Conservation (phyloP, 2,888 invertebrate species). For the Acronicta leporina region DNA sequence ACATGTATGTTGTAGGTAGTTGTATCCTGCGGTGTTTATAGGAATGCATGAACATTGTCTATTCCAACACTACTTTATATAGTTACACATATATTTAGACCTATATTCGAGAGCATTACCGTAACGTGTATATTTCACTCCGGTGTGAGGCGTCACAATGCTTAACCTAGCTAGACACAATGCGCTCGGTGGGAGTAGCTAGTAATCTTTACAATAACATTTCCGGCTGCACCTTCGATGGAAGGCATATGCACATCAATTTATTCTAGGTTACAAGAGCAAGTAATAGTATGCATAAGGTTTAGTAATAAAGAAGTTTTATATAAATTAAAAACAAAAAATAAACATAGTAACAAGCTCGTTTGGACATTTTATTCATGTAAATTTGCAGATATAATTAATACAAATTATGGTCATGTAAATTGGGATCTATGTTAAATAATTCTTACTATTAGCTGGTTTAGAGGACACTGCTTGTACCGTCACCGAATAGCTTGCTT, state of each 20-base stretch:
- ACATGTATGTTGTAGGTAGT: slow-evolving; percentile 18
- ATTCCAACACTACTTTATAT: slow-evolving; percentile 35
- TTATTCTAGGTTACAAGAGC: no score
- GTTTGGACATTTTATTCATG: slow-evolving; percentile 89
- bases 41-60: slow-evolving; percentile 45
- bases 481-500: slow-evolving; percentile 72
- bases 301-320: slow-evolving; percentile 16
- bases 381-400: slow-evolving; percentile 89
- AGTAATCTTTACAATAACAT: slow-evolving; percentile 61
- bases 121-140: slow-evolving; percentile 68
- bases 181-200: slow-evolving; percentile 59
- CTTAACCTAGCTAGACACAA: slow-evolving; percentile 63
- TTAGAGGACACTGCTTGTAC: slow-evolving; percentile 74
- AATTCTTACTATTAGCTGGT: slow-evolving; percentile 82
- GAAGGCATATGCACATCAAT: not conserved
- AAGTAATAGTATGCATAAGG: slow-evolving; percentile 11
- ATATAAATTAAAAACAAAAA: slow-evolving; percentile 57
- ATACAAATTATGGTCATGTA: slow-evolving; percentile 89
- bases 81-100: slow-evolving; percentile 11
- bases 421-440: slow-evolving; percentile 87
- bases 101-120: slow-evolving; percentile 67
- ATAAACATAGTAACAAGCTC: slow-evolving; percentile 82
- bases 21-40: slow-evolving; percentile 33
- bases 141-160: slow-evolving; percentile 64
- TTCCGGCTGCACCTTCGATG: slow-evolving; percentile 70